Conservation (phyloP, 2,797 vertebrate genomes). For the Huso huso region DNA sequence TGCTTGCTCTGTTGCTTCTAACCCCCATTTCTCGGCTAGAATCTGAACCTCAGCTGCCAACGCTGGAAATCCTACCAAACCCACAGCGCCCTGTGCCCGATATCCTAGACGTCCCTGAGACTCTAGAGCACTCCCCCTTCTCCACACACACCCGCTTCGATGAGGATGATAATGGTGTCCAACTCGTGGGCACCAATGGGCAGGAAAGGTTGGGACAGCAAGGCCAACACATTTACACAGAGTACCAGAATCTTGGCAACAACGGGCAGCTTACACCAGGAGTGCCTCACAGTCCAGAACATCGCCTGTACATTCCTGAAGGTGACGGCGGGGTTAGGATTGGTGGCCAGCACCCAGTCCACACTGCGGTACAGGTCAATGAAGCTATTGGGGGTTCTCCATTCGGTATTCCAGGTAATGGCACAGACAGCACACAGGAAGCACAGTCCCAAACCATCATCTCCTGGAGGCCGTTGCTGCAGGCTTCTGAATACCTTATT, state of each 20-base stretch:
- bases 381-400: conserved; percentile 49
- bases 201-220: conserved; percentile 67
- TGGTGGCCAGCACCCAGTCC: conserved; percentile 27
- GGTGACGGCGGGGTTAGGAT: conserved; percentile 63
- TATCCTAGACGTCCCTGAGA: conserved; percentile 83
- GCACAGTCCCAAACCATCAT: conserved; percentile 87
- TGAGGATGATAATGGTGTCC: conserved; percentile 75
- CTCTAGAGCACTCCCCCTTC: conserved; percentile 4
- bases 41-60: conserved; percentile 52
- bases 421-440: conserved; percentile 74
- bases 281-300: conserved; percentile 49
- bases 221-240: conserved; percentile 83
- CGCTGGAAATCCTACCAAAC: conserved; percentile 68
- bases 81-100: conserved; percentile 66
- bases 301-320: conserved; percentile 61
- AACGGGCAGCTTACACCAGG: conserved; percentile 47
- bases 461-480: conserved; percentile 79
- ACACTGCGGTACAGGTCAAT: conserved; percentile 47
- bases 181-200: conserved; percentile 71
- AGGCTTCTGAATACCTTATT: conserved; percentile 84
- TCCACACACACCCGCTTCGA: conserved; percentile 43
- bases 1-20: conserved; percentile 35
- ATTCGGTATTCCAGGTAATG: conserved; percentile 64
- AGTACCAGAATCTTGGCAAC: conserved; percentile 75
- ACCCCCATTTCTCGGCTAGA: conserved; percentile 64